These are phyloP conservation scores for Scolopax rusticola DNA, from an alignment of 2,797 vertebrate species.

Conservation along the genomic window DNA sequence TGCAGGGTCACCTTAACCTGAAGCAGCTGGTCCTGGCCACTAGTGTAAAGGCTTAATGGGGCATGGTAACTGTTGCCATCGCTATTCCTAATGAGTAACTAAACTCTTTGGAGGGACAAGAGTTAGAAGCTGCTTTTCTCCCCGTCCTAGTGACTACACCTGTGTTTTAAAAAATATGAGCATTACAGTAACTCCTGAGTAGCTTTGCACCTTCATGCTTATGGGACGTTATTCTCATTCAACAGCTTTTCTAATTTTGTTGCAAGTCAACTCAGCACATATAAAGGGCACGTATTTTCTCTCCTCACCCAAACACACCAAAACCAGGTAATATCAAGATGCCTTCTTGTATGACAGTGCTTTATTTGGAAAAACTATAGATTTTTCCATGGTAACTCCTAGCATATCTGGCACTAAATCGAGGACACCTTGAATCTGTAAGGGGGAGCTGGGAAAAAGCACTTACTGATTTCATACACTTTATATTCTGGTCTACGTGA, in stretches of 20 bases:
- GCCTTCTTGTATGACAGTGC: neutral
- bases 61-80: neutral
- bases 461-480: neutral
- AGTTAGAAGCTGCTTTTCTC: neutral
- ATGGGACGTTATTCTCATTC: neutral
- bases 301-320: neutral
- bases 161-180: neutral
- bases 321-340: neutral
- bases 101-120: neutral
- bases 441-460: neutral
- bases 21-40: conserved; percentile 1
- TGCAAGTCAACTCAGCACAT: neutral
- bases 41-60: neutral
- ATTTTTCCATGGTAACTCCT: neutral
- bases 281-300: neutral
- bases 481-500: neutral
- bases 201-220: neutral
- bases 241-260: neutral
- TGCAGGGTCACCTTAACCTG: neutral
- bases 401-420: neutral
- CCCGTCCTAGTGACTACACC: neutral
- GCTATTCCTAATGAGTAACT: conserved; percentile 29
- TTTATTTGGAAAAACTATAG: neutral
- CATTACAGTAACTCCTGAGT: neutral
- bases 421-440: neutral